These are phyloP conservation scores for Tholera decimalis DNA, from an alignment of 2,888 invertebrate species.

Conservation along the genomic window DNA sequence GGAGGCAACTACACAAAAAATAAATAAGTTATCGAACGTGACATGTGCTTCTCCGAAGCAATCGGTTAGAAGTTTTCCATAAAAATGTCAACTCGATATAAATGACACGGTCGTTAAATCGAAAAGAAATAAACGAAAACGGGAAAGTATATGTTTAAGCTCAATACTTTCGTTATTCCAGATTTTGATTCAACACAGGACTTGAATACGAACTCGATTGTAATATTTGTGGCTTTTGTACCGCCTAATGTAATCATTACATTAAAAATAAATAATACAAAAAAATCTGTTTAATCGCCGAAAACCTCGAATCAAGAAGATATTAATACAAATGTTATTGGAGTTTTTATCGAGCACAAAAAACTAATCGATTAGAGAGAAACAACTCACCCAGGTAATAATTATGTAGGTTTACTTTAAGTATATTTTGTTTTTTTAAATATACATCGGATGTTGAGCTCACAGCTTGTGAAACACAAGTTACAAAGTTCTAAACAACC, in stretches of 20 bases:
- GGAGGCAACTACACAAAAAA: slow-evolving; percentile 66
- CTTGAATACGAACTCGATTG: not conserved
- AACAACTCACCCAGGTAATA: not conserved
- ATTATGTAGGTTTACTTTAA: not conserved
- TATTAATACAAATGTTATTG: slow-evolving; percentile 57
- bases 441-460: too few relatives aligned
- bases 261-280: not conserved
- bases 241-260: not conserved
- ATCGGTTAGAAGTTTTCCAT: slow-evolving; percentile 57
- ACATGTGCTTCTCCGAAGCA: slow-evolving; percentile 75
- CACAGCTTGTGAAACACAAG: too few relatives aligned
- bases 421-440: not conserved
- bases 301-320: slow-evolving; percentile 51
- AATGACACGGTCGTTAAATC: slow-evolving; percentile 45
- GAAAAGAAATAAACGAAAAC: slow-evolving; percentile 38
- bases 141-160: slow-evolving; percentile 11
- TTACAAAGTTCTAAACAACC: too few relatives aligned
- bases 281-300: slow-evolving; percentile 18
- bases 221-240: not conserved
- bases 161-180: not conserved
- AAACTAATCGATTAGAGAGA: slow-evolving; percentile 46
- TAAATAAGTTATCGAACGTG: slow-evolving; percentile 72
- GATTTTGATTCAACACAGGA: not conserved
- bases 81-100: slow-evolving; percentile 60
- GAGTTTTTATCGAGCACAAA: slow-evolving; percentile 55